phyloP scores from a whole-genome alignment of 1,140 invertebrate species.

The Nasonia longicornis region DNA sequence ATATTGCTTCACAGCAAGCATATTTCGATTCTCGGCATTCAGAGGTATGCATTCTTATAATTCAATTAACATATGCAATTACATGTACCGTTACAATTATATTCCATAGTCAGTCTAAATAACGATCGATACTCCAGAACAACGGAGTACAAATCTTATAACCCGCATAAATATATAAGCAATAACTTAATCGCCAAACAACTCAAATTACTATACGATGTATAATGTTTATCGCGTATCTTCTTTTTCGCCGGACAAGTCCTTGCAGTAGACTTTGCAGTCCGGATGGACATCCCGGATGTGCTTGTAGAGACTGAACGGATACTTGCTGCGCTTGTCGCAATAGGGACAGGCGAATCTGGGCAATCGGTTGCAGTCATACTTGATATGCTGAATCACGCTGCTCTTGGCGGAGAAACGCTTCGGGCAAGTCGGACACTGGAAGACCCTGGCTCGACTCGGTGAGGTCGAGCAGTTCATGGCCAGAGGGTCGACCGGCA shows the following conservation, averaged over 20 bases:
- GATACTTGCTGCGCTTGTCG: constrained; percentile 40
- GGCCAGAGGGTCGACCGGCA: background rate
- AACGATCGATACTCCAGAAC: background rate
- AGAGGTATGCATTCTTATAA: background rate
- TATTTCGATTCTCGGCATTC: background rate
- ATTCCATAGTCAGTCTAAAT: background rate
- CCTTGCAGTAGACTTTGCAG: constrained; percentile 21
- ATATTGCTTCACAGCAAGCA: background rate
- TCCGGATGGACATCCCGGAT: constrained; percentile 32
- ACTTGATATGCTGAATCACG: constrained; percentile 41
- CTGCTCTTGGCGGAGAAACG: constrained; percentile 35
- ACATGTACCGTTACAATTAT: background rate
- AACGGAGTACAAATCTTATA: background rate
- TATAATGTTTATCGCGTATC: background rate
- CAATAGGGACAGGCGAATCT: constrained; percentile 43
- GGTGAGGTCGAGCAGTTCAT: background rate
- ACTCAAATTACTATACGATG: background rate
- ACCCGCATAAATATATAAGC: background rate
- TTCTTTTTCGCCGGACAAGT: background rate
- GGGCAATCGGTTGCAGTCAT: constrained; percentile 38
- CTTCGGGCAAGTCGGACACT: constrained; percentile 41
- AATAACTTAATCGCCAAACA: background rate
- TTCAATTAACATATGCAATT: background rate
- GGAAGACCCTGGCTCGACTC: background rate
- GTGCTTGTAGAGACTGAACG: constrained; percentile 43